Conservation (phyloP, 1,140 invertebrate species). For the Apis cerana region DNA sequence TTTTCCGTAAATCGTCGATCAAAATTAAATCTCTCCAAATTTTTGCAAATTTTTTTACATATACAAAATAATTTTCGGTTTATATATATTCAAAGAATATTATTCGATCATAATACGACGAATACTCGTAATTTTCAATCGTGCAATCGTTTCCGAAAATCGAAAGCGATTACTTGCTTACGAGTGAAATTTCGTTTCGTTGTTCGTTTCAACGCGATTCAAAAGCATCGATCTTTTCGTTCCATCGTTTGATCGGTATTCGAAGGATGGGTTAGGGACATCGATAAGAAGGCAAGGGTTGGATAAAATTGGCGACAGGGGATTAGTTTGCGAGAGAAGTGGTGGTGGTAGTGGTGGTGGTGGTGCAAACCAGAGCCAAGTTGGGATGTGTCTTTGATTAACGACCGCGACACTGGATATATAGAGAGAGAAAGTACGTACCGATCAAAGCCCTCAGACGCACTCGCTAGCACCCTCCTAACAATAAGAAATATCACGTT, state of each 20-base stretch:
- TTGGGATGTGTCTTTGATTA: slow-evolving; percentile 77
- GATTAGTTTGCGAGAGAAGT: slow-evolving; percentile 53
- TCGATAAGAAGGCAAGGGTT: slow-evolving; percentile 23
- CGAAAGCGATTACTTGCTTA: no score
- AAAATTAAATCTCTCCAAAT: not conserved
- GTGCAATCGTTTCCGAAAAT: no score
- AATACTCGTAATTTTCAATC: no score
- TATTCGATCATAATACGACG: no score
- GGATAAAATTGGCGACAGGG: slow-evolving; percentile 35
- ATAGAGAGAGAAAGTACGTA: slow-evolving; percentile 64
- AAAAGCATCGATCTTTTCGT: not conserved
- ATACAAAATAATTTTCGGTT: no score
- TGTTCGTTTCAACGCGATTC: not conserved
- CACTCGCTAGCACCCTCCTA: slow-evolving; percentile 75
- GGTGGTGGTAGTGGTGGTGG: slow-evolving; percentile 52
- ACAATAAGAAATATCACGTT: slow-evolving; percentile 79
- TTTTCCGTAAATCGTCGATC: slow-evolving; percentile 22
- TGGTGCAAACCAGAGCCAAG: slow-evolving; percentile 42
- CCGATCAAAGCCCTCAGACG: slow-evolving; percentile 77
- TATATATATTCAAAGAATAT: not conserved
- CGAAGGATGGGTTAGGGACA: slow-evolving; percentile 1
- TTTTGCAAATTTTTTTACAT: not conserved
- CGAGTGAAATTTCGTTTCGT: no score
- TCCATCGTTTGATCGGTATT: not conserved
- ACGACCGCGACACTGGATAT: slow-evolving; percentile 76